phyloP scores from a whole-genome alignment of 2,797 vertebrate species.

The Sebastiscus albofasciatus region DNA sequence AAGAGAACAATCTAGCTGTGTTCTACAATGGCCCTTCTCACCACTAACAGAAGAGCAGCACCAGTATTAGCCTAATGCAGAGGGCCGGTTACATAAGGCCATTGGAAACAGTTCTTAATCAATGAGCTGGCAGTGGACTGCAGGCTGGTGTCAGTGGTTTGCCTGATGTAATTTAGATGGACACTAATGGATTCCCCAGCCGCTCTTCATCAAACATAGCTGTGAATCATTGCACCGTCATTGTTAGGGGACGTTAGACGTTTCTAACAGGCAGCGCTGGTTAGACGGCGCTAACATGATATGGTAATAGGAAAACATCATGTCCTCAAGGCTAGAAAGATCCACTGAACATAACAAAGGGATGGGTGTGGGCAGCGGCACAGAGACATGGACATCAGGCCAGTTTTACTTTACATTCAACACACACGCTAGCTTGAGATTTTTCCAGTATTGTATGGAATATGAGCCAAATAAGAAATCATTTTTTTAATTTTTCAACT shows the following conservation, averaged over 20 bases:
- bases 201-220: slow-evolving; percentile 64
- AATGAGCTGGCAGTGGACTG: slow-evolving; percentile 61
- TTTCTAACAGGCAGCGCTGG: slow-evolving; percentile 33
- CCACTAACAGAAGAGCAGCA: slow-evolving; percentile 13
- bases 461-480: background rate
- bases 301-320: slow-evolving; percentile 42
- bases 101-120: slow-evolving; percentile 67
- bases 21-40: background rate
- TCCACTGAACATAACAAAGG: slow-evolving; percentile 19
- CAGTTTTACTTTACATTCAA: slow-evolving; percentile 9
- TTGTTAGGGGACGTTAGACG: slow-evolving; percentile 34
- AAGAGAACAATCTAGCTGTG: slow-evolving; percentile 1
- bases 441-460: background rate
- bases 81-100: slow-evolving; percentile 61
- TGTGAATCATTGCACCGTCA: slow-evolving; percentile 66
- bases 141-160: slow-evolving; percentile 60
- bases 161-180: slow-evolving; percentile 73
- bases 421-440: background rate
- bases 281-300: slow-evolving; percentile 39
- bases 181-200: slow-evolving; percentile 70
- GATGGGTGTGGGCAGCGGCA: background rate
- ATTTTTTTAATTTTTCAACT: background rate
- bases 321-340: slow-evolving; percentile 20
- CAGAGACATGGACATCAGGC: background rate
- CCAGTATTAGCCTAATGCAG: slow-evolving; percentile 35